Percentiles rank a stretch among this genome's conserved stretches.
These are phyloP conservation scores for Pygmarrhopalites habei DNA, from an alignment of 1,140 invertebrate species.

Conservation along the genomic window DNA sequence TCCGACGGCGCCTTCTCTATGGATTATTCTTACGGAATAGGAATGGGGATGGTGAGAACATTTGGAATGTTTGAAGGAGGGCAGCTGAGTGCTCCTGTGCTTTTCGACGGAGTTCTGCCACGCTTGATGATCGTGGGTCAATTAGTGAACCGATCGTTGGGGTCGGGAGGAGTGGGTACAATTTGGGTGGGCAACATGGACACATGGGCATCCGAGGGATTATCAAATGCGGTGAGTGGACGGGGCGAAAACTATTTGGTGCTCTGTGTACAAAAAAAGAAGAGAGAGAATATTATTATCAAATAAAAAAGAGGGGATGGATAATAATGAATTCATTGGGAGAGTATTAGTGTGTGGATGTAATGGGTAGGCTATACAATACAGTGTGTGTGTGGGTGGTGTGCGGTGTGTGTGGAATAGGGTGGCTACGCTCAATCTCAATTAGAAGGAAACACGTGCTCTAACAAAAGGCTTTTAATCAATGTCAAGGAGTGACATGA, in stretches of 20 bases:
- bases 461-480: no score
- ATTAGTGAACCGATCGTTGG: slow-evolving; percentile 29
- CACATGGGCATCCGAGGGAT: slow-evolving; percentile 10
- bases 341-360: no score
- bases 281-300: no score
- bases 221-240: slow-evolving; percentile 17
- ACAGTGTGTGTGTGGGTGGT: no score
- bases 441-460: no score
- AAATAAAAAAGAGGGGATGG: no score
- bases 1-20: neutral
- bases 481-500: no score
- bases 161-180: slow-evolving; percentile 16
- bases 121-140: slow-evolving; percentile 59
- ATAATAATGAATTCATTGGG: no score
- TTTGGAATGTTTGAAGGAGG: slow-evolving; percentile 61
- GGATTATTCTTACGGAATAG: slow-evolving; percentile 9
- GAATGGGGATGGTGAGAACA: slow-evolving; percentile 23
- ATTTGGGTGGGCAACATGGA: slow-evolving; percentile 21
- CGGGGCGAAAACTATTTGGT: slow-evolving; percentile 27
- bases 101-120: slow-evolving; percentile 77
- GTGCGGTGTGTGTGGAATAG: no score
- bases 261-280: slow-evolving; percentile 9
- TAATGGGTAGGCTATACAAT: no score
- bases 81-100: slow-evolving; percentile 86
- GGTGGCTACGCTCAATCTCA: no score